Evolutionary conservation across 2,113 vertebrate genomes (phyloP).

Genomic region (Colaptes auratus): DNA sequence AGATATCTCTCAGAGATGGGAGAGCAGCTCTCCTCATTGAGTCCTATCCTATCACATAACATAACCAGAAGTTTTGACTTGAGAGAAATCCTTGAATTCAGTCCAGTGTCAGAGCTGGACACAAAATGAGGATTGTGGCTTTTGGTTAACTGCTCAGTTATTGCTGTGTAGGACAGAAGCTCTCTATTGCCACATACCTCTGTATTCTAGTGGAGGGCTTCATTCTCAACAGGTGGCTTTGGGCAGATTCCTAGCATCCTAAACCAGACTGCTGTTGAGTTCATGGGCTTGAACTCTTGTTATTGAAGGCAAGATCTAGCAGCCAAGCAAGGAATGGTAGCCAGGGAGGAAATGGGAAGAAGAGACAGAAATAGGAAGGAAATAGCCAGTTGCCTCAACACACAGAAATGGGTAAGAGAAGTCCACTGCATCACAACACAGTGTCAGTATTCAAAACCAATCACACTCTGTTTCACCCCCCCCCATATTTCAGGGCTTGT

Average conservation of each 20-base stretch:
- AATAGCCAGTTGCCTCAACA: not conserved
- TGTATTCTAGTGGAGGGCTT: not conserved
- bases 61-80: not conserved
- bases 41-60: not conserved
- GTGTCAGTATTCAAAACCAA: not conserved
- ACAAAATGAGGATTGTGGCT: not conserved
- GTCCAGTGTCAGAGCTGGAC: not conserved
- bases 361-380: not conserved
- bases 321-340: not conserved
- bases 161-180: not conserved
- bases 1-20: slow-evolving; percentile 56
- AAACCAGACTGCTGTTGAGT: accelerated
- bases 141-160: not conserved
- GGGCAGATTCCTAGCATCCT: not conserved
- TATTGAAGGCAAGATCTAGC: not conserved
- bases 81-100: not conserved
- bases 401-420: not conserved
- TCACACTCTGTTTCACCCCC: not conserved
- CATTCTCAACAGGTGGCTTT: not conserved
- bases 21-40: slow-evolving; percentile 42
- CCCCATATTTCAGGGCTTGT: not conserved
- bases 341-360: not conserved
- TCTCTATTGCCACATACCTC: not conserved
- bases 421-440: not conserved
- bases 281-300: not conserved